Conservation (phyloP, 2,797 vertebrate species). For the Anabas testudineus region DNA sequence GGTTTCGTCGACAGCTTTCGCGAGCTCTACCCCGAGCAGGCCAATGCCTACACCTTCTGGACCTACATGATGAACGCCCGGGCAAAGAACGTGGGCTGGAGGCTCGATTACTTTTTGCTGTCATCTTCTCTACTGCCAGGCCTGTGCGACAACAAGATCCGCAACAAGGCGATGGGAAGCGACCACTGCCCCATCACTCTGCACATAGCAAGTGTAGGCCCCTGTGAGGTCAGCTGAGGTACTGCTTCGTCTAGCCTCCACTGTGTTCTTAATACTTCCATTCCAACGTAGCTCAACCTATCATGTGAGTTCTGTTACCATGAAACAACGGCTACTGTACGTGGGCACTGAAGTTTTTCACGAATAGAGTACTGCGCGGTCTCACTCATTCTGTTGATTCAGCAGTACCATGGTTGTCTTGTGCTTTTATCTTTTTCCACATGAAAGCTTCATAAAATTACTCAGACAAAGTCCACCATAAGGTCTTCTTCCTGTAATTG, state of each 20-base stretch:
- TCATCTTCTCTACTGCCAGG: conserved; percentile 85
- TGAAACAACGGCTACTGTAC: not conserved
- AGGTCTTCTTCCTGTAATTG: conserved; percentile 19
- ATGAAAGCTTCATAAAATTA: conserved; percentile 12
- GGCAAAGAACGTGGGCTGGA: conserved; percentile 92
- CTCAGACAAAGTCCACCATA: not conserved
- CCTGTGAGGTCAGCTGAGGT: not conserved
- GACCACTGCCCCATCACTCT: conserved; percentile 95
- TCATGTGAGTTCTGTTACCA: conserved; percentile 3
- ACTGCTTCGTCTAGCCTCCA: not conserved
- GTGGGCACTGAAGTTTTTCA: not conserved
- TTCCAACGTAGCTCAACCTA: conserved; percentile 9
- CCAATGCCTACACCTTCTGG: conserved; percentile 93
- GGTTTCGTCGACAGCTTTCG: conserved; percentile 92
- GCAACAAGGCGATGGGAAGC: conserved; percentile 88
- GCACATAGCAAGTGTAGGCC: conserved; percentile 84
- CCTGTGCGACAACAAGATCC: conserved; percentile 93
- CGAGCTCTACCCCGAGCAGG: conserved; percentile 87
- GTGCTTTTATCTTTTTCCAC: conserved; percentile 8
- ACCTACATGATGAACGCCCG: conserved; percentile 96
- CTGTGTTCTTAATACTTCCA: conserved; percentile 13
- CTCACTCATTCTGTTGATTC: conserved; percentile 17
- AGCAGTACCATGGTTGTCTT: conserved; percentile 16
- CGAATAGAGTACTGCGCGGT: conserved; percentile 1
- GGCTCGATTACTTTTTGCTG: conserved; percentile 92